Conservation (phyloP, 2,888 invertebrate genomes). For the Xestia xanthographa region DNA sequence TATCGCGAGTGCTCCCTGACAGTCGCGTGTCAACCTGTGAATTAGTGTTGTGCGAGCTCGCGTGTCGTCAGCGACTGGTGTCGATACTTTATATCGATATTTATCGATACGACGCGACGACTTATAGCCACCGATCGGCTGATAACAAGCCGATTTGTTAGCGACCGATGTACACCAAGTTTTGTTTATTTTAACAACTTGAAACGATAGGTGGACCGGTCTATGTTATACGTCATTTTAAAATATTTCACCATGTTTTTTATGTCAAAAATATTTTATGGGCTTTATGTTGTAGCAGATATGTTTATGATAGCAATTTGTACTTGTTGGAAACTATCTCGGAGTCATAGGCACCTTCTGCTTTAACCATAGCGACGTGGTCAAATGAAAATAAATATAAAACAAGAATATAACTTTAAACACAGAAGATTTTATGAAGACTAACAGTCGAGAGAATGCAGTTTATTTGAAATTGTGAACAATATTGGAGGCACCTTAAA, state of each 20-base stretch:
- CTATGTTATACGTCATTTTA: constrained; percentile 54
- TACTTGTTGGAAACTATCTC: constrained; percentile 1
- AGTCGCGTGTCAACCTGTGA: constrained; percentile 75
- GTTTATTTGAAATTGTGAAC: neutral
- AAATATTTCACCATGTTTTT: constrained; percentile 40
- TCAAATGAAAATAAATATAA: neutral
- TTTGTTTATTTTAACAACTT: constrained; percentile 75
- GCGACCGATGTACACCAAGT: constrained; percentile 73
- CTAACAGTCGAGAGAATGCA: neutral
- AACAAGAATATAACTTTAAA: neutral
- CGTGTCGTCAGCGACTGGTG: constrained; percentile 78
- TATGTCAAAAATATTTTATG: constrained; percentile 35
- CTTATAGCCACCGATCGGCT: constrained; percentile 84
- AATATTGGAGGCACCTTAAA: neutral
- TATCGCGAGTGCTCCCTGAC: constrained; percentile 70
- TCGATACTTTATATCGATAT: constrained; percentile 83
- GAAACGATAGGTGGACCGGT: constrained; percentile 48
- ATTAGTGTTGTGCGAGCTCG: constrained; percentile 80
- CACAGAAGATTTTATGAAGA: neutral
- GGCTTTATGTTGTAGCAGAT: constrained; percentile 1
- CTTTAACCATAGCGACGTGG: neutral
- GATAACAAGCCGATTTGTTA: constrained; percentile 88
- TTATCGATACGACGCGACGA: constrained; percentile 83
- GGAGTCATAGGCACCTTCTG: neutral
- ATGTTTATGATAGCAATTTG: constrained; percentile 26